A percentile compares a stretch with the other conserved stretches of the same genome.
Conservation (phyloP, 2,888 invertebrate genomes). For the Campaea margaritaria region DNA sequence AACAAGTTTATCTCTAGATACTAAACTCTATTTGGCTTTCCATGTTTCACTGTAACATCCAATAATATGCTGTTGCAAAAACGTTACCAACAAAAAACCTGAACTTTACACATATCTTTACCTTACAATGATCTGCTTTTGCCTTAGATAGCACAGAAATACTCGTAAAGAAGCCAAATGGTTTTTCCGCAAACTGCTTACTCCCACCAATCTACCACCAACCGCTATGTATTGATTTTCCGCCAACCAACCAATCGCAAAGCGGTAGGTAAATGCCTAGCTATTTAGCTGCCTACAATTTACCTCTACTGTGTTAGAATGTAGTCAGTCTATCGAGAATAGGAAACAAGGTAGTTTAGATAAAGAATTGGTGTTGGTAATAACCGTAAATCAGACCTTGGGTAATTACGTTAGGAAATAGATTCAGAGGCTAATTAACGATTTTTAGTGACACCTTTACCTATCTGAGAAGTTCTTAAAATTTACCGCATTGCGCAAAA, state of each 20-base stretch:
- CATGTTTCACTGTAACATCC: conserved; percentile 2
- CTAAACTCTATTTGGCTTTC: background rate
- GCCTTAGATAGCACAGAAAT: conserved; percentile 11
- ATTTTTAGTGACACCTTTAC: too few relatives aligned
- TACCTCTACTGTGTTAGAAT: too few relatives aligned
- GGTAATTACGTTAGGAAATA: background rate
- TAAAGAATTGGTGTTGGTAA: conserved; percentile 30
- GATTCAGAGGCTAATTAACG: too few relatives aligned
- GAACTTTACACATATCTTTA: conserved; percentile 3
- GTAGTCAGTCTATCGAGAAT: conserved; percentile 21
- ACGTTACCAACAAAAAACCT: background rate
- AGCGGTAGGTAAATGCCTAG: conserved; percentile 26
- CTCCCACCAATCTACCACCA: conserved; percentile 42
- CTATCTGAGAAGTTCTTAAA: too few relatives aligned
- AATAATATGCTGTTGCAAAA: background rate
- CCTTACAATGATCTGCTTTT: too few relatives aligned
- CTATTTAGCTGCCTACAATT: conserved; percentile 17
- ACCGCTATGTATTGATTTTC: conserved; percentile 53
- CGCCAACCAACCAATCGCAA: conserved; percentile 45
- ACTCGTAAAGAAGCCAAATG: conserved; percentile 9
- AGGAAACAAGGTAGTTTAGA: conserved; percentile 32
- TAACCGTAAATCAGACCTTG: conserved; percentile 28
- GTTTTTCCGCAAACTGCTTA: conserved; percentile 28
- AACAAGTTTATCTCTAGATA: too few relatives aligned
- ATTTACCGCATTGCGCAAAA: too few relatives aligned